Conservation (phyloP, 1,140 invertebrate species). For the Drosophila ogumai region DNA sequence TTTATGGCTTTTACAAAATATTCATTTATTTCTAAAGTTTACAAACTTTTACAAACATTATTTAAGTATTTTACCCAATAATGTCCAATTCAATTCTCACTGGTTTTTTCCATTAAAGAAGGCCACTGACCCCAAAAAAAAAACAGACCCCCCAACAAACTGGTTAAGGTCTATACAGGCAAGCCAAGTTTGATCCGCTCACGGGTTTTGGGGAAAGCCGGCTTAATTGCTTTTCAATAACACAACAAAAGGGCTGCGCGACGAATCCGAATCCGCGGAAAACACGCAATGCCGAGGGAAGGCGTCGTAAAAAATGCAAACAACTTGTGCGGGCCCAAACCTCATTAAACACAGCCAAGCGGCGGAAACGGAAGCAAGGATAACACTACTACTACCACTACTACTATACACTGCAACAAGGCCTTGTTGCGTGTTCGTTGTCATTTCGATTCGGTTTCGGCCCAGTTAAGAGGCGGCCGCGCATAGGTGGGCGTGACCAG, state of each 20-base stretch:
- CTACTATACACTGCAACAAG: constrained; percentile 37
- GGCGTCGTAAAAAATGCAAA: constrained; percentile 46
- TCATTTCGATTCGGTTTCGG: constrained; percentile 31
- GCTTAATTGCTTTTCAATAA: constrained; percentile 57
- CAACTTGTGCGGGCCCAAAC: constrained; percentile 35
- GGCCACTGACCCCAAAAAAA: constrained; percentile 24
- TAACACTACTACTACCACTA: constrained; percentile 9
- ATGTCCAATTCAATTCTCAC: not conserved
- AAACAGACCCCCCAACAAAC: not conserved
- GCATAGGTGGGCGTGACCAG: constrained; percentile 38
- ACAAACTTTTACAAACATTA: not conserved
- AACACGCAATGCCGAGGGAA: constrained; percentile 37
- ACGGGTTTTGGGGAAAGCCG: constrained; percentile 1
- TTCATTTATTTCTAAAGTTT: not conserved
- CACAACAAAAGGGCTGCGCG: constrained; percentile 24
- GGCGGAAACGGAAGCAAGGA: constrained; percentile 37
- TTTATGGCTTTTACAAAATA: not conserved
- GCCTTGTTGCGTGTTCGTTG: constrained; percentile 45
- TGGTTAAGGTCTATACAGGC: not conserved
- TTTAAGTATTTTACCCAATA: not conserved
- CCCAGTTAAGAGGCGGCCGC: constrained; percentile 28
- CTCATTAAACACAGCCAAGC: constrained; percentile 34
- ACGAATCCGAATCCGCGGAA: constrained; percentile 16
- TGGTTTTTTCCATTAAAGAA: constrained; percentile 1
- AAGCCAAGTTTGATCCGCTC: constrained; percentile 12